A percentile compares a stretch with the other conserved stretches of the same genome.
phyloP scores from a whole-genome alignment of 2,113 vertebrate genomes.

The Callipepla californica region DNA sequence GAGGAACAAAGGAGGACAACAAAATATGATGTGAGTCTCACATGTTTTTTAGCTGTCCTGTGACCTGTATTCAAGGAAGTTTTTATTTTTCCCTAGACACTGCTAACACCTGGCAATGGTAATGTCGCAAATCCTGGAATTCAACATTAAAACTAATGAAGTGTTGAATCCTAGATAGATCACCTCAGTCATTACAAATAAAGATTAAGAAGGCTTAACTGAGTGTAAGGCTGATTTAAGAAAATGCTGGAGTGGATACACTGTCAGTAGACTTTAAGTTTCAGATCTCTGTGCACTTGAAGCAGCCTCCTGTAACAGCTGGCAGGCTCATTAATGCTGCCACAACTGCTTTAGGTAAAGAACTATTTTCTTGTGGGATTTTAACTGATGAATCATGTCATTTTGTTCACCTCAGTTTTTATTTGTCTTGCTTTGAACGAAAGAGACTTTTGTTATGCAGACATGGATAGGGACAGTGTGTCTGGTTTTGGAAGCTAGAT shows the following conservation, averaged over 20 bases:
- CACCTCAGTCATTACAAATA: background rate
- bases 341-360: constrained; percentile 26
- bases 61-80: background rate
- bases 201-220: constrained; percentile 49
- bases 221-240: background rate
- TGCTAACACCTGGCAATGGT: background rate
- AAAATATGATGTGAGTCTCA: background rate
- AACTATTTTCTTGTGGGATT: constrained; percentile 16
- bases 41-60: background rate
- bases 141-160: constrained; percentile 3
- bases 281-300: background rate
- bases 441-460: background rate
- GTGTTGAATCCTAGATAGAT: constrained; percentile 30
- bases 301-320: constrained; percentile 3
- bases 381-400: constrained; percentile 1
- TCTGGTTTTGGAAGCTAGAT: background rate
- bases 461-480: background rate
- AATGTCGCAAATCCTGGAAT: background rate
- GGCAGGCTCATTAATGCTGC: constrained; percentile 32
- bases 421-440: constrained; percentile 9
- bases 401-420: constrained; percentile 25
- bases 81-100: constrained; percentile 4
- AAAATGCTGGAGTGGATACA: background rate
- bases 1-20: background rate
- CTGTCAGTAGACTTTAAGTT: constrained; percentile 11